Conservation (phyloP, 2,888 invertebrate species). For the Andrena bucephala region DNA sequence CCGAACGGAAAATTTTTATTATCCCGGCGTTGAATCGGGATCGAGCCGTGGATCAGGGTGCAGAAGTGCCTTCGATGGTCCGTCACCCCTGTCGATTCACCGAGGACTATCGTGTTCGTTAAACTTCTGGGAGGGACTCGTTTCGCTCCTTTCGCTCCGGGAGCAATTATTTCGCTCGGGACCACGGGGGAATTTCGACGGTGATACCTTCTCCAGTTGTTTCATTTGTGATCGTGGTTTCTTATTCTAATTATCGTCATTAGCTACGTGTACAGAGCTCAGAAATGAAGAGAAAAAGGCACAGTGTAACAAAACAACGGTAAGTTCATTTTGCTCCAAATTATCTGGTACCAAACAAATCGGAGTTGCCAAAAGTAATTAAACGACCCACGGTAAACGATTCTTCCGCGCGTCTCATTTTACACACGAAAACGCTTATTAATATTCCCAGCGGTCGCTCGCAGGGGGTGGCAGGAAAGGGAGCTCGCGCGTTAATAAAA, state of each 20-base stretch:
- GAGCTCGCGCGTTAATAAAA: conserved; percentile 45
- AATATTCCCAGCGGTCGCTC: conserved; percentile 25
- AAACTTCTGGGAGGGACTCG: conserved; percentile 63
- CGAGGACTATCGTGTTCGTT: conserved; percentile 58
- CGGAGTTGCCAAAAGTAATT: conserved; percentile 79
- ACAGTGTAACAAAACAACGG: too few relatives aligned
- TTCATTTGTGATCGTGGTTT: too few relatives aligned
- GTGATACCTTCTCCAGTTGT: conserved; percentile 39
- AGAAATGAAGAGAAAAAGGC: too few relatives aligned
- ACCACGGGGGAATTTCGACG: conserved; percentile 51
- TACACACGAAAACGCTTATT: conserved; percentile 29
- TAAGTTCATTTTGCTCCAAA: too few relatives aligned
- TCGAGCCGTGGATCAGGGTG: conserved; percentile 58
- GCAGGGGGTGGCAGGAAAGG: not conserved
- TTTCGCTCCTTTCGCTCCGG: conserved; percentile 69
- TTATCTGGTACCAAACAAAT: conserved; percentile 52
- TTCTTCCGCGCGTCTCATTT: conserved; percentile 22
- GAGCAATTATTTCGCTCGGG: conserved; percentile 66
- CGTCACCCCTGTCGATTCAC: conserved; percentile 65
- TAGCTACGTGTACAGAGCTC: too few relatives aligned
- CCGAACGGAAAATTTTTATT: conserved; percentile 80
- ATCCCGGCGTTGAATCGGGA: conserved; percentile 76
- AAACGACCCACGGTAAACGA: conserved; percentile 67
- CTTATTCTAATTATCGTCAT: too few relatives aligned
- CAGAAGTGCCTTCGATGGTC: conserved; percentile 69